These are phyloP conservation scores for Lacerta viridis DNA, from an alignment of 2,797 vertebrate genomes.

Conservation along the genomic window DNA sequence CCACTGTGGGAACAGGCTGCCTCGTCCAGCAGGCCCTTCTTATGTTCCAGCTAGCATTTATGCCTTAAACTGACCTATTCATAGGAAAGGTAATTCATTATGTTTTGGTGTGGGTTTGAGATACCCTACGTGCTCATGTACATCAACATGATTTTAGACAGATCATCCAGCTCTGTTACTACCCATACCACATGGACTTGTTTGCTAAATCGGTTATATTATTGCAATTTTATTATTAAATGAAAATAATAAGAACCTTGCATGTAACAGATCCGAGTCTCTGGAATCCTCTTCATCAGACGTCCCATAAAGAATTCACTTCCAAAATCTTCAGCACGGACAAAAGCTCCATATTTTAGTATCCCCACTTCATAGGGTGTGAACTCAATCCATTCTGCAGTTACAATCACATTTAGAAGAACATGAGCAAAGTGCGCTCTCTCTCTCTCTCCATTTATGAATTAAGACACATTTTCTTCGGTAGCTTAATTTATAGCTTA, in stretches of 20 bases:
- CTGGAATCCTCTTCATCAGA: slow-evolving; percentile 82
- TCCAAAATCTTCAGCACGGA: slow-evolving; percentile 82
- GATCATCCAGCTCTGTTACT: neutral
- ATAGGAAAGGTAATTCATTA: too few species aligned
- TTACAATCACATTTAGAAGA: neutral
- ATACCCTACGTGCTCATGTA: too few species aligned
- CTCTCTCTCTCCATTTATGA: neutral
- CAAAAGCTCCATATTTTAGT: slow-evolving; percentile 83
- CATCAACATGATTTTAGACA: too few species aligned
- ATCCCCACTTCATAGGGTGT: slow-evolving; percentile 85
- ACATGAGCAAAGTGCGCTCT: neutral
- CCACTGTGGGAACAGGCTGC: too few species aligned
- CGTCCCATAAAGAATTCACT: slow-evolving; percentile 87
- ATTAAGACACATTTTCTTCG: neutral
- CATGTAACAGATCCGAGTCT: slow-evolving; percentile 83
- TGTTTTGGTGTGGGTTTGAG: too few species aligned
- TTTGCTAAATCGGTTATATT: neutral
- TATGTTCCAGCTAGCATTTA: too few species aligned
- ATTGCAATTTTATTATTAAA: neutral
- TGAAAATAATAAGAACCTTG: slow-evolving; percentile 74
- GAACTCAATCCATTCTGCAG: slow-evolving; percentile 84
- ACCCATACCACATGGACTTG: neutral
- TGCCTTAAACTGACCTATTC: too few species aligned
- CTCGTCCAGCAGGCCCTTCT: too few species aligned
- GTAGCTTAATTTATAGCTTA: neutral